phyloP scores from a whole-genome alignment of 2,113 vertebrate species.

The Rostratula benghalensis region DNA sequence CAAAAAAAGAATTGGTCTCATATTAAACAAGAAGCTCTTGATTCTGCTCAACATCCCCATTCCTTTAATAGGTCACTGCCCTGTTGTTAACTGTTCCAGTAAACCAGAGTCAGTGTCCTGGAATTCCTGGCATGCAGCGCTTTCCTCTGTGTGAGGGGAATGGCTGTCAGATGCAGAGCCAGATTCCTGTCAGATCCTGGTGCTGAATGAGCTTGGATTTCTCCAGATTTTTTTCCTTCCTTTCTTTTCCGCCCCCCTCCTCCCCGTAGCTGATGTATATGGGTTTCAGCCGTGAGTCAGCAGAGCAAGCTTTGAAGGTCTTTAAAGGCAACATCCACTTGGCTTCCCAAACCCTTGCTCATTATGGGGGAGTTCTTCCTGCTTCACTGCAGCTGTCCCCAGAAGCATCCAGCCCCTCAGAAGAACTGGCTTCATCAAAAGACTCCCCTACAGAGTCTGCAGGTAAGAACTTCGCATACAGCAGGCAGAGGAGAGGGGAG shows the following conservation, averaged over 20 bases:
- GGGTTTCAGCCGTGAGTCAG: constrained; percentile 79
- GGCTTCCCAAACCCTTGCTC: constrained; percentile 85
- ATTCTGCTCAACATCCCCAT: not conserved
- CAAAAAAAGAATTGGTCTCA: not conserved
- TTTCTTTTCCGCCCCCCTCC: not conserved
- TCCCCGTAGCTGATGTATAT: constrained; percentile 81
- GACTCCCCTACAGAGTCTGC: constrained; percentile 67
- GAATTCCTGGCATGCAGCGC: constrained; percentile 24
- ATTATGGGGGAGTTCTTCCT: constrained; percentile 81
- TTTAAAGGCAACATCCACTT: constrained; percentile 83
- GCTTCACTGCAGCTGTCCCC: constrained; percentile 62
- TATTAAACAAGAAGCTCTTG: not conserved
- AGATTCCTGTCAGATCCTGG: not conserved
- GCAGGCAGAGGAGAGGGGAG: too few relatives aligned
- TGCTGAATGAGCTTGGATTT: not conserved
- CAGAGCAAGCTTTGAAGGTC: constrained; percentile 77
- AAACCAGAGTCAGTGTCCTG: constrained; percentile 47
- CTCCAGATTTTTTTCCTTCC: not conserved
- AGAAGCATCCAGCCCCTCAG: constrained; percentile 68
- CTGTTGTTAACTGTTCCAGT: constrained; percentile 59
- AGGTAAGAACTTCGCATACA: constrained; percentile 39
- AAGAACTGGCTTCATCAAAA: constrained; percentile 79
- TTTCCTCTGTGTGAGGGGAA: not conserved
- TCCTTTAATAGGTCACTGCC: constrained; percentile 44
- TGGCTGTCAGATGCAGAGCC: not conserved